A percentile compares a stretch with the other conserved stretches of the same genome.
These are phyloP conservation scores for Leptinotarsa peninsularis DNA, from an alignment of 2,888 invertebrate genomes.

Conservation along the genomic window DNA sequence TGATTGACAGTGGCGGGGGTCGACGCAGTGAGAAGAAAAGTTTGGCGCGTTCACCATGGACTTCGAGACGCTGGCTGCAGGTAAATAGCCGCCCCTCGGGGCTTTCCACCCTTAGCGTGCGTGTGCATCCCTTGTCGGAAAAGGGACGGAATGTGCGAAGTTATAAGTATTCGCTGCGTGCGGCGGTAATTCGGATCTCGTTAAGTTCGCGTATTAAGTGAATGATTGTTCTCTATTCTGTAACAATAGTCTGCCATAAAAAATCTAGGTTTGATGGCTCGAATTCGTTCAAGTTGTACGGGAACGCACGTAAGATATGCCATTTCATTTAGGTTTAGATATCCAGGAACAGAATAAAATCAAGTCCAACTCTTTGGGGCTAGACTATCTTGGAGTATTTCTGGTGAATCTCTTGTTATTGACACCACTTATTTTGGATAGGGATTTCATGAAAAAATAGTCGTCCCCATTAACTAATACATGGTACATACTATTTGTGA, in stretches of 20 bases:
- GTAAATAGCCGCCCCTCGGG: constrained; percentile 54
- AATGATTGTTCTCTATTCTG: constrained; percentile 57
- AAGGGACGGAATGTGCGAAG: constrained; percentile 12
- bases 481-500: too few species aligned
- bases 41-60: constrained; percentile 54
- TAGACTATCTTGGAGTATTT: too few species aligned
- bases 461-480: too few species aligned
- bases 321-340: constrained; percentile 1
- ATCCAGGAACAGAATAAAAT: too few species aligned
- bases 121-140: constrained; percentile 20
- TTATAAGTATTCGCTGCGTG: constrained; percentile 6
- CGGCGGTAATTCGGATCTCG: constrained; percentile 48
- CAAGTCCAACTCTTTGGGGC: too few species aligned
- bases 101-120: neutral
- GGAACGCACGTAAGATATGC: constrained; percentile 22
- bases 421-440: too few species aligned
- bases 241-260: constrained; percentile 46
- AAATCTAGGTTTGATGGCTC: constrained; percentile 42
- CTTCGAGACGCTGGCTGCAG: constrained; percentile 65
- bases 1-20: constrained; percentile 55
- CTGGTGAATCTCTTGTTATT: too few species aligned
- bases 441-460: too few species aligned
- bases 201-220: constrained; percentile 59
- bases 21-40: constrained; percentile 49
- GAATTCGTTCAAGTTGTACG: constrained; percentile 34